phyloP scores from a whole-genome alignment of 2,797 vertebrate genomes.

The Chrysocyon brachyurus region DNA sequence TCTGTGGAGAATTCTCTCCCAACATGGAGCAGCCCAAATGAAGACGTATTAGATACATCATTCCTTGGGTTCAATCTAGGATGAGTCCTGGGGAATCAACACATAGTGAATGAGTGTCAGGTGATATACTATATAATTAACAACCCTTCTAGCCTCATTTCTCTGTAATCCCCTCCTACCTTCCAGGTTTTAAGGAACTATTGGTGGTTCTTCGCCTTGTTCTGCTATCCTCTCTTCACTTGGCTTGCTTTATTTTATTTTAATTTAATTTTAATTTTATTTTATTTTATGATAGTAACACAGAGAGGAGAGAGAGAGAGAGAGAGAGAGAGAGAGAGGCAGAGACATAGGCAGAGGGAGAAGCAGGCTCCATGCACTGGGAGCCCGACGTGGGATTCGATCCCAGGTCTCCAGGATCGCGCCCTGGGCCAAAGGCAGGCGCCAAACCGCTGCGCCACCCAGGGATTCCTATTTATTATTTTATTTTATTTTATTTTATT shows the following conservation, averaged over 20 bases:
- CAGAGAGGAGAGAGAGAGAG: no score
- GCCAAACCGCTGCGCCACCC: no score
- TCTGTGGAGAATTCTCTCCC: not conserved
- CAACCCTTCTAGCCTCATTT: not conserved
- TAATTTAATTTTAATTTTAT: no score
- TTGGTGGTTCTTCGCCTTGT: not conserved
- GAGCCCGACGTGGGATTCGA: no score
- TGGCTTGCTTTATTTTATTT: not conserved
- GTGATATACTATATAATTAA: not conserved
- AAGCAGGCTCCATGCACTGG: no score
- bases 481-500: no score
- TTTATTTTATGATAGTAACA: no score
- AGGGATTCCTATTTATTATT: no score
- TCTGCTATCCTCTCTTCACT: not conserved
- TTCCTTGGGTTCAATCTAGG: not conserved
- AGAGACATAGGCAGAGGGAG: no score
- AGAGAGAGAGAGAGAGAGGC: no score
- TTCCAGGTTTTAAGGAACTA: not conserved
- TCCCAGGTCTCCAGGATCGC: no score
- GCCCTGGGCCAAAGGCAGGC: no score
- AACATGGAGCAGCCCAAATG: not conserved
- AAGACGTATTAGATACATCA: not conserved
- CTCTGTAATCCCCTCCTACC: not conserved
- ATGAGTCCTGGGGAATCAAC: not conserved
- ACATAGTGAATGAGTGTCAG: not conserved